phyloP scores from a whole-genome alignment of 2,797 vertebrate species.

The Halcyon smyrnensis region DNA sequence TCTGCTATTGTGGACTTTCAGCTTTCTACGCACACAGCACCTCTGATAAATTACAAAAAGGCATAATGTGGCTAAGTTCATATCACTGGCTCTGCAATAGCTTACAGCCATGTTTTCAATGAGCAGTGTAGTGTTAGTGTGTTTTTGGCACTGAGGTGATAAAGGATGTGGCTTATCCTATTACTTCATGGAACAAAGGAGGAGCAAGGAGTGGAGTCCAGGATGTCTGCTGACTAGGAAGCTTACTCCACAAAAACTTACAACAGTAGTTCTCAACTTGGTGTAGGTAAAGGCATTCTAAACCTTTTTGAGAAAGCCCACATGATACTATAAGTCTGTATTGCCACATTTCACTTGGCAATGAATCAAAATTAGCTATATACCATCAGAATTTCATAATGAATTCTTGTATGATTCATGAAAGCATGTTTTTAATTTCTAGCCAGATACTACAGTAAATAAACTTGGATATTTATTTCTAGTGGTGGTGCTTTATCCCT shows the following conservation, averaged over 20 bases:
- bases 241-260: neutral
- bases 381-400: neutral
- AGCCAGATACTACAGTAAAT: neutral
- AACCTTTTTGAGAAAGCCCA: neutral
- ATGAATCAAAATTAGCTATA: neutral
- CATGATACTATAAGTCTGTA: neutral
- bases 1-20: neutral
- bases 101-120: no score
- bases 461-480: neutral
- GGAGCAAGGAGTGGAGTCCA: neutral
- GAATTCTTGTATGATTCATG: neutral
- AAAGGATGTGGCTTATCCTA: neutral
- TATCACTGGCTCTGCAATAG: neutral
- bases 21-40: neutral
- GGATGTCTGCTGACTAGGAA: neutral
- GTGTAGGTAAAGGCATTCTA: neutral
- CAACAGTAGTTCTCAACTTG: neutral
- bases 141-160: neutral
- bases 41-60: neutral
- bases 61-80: neutral
- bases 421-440: neutral
- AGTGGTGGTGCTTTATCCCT: neutral
- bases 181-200: neutral
- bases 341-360: neutral
- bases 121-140: neutral